Percentiles rank a stretch among this genome's conserved stretches.
Conservation (phyloP, 2,888 invertebrate species). For the Cryptus viduatorius region DNA sequence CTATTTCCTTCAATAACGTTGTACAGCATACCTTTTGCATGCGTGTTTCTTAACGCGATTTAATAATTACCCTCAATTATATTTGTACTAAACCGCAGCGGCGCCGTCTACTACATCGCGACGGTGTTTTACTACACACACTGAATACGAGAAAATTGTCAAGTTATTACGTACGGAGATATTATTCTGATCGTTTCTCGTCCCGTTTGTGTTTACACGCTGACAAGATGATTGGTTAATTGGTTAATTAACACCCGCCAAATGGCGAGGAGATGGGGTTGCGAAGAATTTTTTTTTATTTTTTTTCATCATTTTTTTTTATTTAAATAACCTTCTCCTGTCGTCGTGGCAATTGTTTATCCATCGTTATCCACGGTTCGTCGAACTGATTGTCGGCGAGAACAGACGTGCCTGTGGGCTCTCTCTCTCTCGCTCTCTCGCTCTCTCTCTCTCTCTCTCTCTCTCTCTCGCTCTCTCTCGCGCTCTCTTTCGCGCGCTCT, state of each 20-base stretch:
- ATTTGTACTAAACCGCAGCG: slow-evolving; percentile 12
- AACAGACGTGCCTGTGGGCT: slow-evolving; percentile 33
- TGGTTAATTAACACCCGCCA: slow-evolving; percentile 44
- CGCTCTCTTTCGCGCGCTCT: too few species aligned
- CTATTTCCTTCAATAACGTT: neutral
- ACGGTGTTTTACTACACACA: neutral
- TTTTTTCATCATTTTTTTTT: neutral
- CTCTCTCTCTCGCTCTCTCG: neutral
- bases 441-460: too few species aligned
- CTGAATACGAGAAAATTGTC: slow-evolving; percentile 31
- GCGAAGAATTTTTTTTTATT: slow-evolving; percentile 1
- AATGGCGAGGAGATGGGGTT: slow-evolving; percentile 11
- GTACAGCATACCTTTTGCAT: slow-evolving; percentile 13
- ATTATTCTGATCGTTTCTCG: slow-evolving; percentile 30
- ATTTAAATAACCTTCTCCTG: slow-evolving; percentile 26
- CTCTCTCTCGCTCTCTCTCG: neutral
- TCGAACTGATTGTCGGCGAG: slow-evolving; percentile 55
- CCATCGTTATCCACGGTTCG: slow-evolving; percentile 64
- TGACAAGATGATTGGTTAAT: slow-evolving; percentile 53
- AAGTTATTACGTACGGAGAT: slow-evolving; percentile 17
- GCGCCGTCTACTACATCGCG: neutral
- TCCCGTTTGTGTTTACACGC: neutral
- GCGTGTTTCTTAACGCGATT: slow-evolving; percentile 38
- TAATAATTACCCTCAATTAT: slow-evolving; percentile 57
- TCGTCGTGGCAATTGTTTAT: slow-evolving; percentile 50